phyloP scores from a whole-genome alignment of 1,140 invertebrate genomes.

The Leptinotarsa undecemlineata region DNA sequence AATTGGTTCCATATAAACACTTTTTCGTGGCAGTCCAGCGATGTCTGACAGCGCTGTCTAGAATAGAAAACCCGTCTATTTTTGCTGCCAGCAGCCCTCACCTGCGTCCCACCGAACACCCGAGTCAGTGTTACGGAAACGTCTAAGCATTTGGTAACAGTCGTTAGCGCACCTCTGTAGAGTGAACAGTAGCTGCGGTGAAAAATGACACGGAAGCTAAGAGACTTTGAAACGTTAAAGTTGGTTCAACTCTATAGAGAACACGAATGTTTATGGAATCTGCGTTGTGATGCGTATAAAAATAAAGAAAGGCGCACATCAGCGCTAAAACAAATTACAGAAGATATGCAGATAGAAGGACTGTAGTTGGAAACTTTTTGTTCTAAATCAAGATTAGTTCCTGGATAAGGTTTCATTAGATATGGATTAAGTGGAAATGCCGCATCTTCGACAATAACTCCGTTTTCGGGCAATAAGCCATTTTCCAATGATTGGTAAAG shows the following conservation, averaged over 20 bases:
- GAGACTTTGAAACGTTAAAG: not conserved
- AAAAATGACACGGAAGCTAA: not conserved
- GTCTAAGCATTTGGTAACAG: constrained; percentile 43
- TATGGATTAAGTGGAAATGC: not conserved
- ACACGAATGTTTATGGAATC: not conserved
- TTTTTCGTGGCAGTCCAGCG: not conserved
- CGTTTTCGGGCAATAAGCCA: not conserved
- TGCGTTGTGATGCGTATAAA: not conserved
- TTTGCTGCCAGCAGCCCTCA: no score
- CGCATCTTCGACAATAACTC: not conserved
- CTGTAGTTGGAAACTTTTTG: constrained; percentile 6
- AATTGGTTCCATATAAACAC: not conserved
- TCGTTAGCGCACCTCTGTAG: constrained; percentile 47
- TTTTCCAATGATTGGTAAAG: constrained; percentile 34
- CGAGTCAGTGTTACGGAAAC: constrained; percentile 14
- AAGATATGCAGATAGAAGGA: not conserved
- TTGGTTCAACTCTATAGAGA: not conserved
- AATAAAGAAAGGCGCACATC: not conserved
- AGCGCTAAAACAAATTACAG: not conserved
- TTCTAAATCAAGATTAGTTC: not conserved
- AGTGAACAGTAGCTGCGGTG: constrained; percentile 43
- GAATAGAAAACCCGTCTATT: not conserved
- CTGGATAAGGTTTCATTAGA: constrained; percentile 5
- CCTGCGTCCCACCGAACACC: no score
- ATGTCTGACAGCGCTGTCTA: not conserved